Evolutionary conservation across 2,888 invertebrate species (phyloP).

Genomic region (Drosophila robusta): DNA sequence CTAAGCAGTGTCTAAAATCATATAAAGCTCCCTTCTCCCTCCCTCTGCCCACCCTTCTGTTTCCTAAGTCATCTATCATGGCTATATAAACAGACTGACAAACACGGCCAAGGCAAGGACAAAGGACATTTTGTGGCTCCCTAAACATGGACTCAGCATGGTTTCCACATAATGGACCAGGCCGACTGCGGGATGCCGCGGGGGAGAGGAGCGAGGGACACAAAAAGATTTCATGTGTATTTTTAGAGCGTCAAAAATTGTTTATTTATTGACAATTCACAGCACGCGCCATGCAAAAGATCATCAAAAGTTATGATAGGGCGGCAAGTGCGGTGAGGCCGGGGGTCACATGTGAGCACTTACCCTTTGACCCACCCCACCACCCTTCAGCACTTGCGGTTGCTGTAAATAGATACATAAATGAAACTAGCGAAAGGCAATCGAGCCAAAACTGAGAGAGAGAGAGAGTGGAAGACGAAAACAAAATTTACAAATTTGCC

Average conservation of each 20-base stretch:
- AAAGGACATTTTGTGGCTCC: slow-evolving; percentile 13
- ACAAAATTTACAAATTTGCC: neutral
- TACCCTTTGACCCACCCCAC: slow-evolving; percentile 1
- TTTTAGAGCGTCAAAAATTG: slow-evolving; percentile 66
- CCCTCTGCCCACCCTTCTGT: no score
- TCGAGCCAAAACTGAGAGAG: slow-evolving; percentile 7
- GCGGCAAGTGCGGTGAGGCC: neutral
- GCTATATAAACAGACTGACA: slow-evolving; percentile 10
- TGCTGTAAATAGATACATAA: slow-evolving; percentile 50
- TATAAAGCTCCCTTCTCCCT: no score
- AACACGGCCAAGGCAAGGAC: neutral
- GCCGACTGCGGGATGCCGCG: neutral
- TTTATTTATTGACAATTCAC: slow-evolving; percentile 78
- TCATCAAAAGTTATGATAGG: slow-evolving; percentile 71
- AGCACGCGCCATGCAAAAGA: slow-evolving; percentile 70
- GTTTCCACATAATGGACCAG: slow-evolving; percentile 19
- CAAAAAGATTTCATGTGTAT: slow-evolving; percentile 51
- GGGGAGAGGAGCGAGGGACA: slow-evolving; percentile 1
- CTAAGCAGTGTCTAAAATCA: no score
- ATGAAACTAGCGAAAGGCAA: slow-evolving; percentile 34
- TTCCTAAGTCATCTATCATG: slow-evolving; percentile 9
- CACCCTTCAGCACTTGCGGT: slow-evolving; percentile 31
- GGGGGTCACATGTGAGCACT: slow-evolving; percentile 1
- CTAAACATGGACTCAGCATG: slow-evolving; percentile 6
- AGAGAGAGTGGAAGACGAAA: neutral